Base-by-base conservation (phyloP, 53 echinoderm and acorn worm species). In the Echinarachnius parma region DNA sequence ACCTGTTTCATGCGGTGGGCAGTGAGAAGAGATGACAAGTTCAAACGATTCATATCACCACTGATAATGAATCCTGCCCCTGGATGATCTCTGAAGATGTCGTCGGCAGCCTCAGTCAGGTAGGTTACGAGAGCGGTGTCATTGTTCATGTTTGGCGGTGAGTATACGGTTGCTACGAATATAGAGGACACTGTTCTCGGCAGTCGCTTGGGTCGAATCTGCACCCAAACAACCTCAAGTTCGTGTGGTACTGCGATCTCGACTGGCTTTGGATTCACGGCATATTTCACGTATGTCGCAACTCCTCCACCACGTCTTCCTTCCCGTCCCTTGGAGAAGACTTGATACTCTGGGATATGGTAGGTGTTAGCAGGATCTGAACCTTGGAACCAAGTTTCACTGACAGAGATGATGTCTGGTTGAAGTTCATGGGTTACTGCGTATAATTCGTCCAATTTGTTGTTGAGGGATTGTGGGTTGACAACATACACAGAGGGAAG, bases 301-400 rank as follows among this genome's bases (percentile, higher is more conserved):
- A 65, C 48, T 26, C 66, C 66, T 44, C 66, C 47, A 13, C 66
- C 66, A 20, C 29, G 26, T 46, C 23, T 65, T 8, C 8, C 16
- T 46, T 44, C 29, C 48, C 66, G 23, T 23, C 29, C 29, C 21
- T 65, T 65, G 10, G 42, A 46, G 66, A 65, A 46, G 20, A 65
- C 8, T 26, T 15, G 15, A 21, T 64, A 66, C 10, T 66, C 50
- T n/a, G 47, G 48, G 31, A 66, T 46, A 21, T 24, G 8, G 23
- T 28, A 66, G 50, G 46, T 28, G 29, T 15, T 28, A 25, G 14
- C 46, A 1, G 45, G 48, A 7, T 5, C 21, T 15, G 22, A 21
- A 21, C 28, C 29, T 48, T 46, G 25, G 19, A 66, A 48, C 67
- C 67, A 66, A 15, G 67, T 66, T 18, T 66, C 66, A 18, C 46